phyloP scores from a whole-genome alignment of 2,888 invertebrate genomes.

The Lomographa bimaculata region DNA sequence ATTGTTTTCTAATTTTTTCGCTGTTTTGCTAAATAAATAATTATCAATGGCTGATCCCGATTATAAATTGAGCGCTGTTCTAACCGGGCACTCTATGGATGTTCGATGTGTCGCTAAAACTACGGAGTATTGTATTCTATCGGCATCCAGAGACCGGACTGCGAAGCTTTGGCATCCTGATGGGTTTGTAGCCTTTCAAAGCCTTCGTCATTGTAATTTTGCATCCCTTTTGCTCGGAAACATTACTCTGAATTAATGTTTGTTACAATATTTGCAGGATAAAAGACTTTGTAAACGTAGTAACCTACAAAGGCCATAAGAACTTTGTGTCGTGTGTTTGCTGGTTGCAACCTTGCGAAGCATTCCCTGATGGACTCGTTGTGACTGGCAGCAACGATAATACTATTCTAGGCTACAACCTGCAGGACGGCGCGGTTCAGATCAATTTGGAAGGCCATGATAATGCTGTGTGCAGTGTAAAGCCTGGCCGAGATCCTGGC shows the following conservation, averaged over 20 bases:
- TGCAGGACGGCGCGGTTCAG: conserved; percentile 87
- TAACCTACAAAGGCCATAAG: conserved; percentile 90
- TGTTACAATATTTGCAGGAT: conserved; percentile 80
- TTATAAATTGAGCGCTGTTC: conserved; percentile 91
- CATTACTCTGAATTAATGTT: no score
- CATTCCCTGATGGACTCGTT: conserved; percentile 90
- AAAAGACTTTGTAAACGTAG: conserved; percentile 85
- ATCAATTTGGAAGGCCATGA: conserved; percentile 90
- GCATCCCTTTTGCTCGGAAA: no score
- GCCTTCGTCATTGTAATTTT: no score
- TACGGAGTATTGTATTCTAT: conserved; percentile 89
- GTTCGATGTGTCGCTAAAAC: conserved; percentile 89
- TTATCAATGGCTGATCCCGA: conserved; percentile 73
- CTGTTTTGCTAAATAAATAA: conserved; percentile 36
- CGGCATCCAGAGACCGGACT: conserved; percentile 94
- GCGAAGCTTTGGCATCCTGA: conserved; percentile 93
- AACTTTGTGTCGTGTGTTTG: conserved; percentile 94
- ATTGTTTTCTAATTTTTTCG: conserved; percentile 45
- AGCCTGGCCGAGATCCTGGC: conserved; percentile 65
- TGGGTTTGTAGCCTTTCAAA: conserved; percentile 76
- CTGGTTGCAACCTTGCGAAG: conserved; percentile 87
- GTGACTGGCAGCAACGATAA: conserved; percentile 96
- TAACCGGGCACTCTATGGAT: conserved; percentile 93
- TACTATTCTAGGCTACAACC: conserved; percentile 90
- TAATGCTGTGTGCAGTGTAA: conserved; percentile 86